Percentiles rank a stretch among this genome's conserved stretches.
phyloP scores from a whole-genome alignment of 2,888 invertebrate genomes.

The Halocaridina rubra region DNA sequence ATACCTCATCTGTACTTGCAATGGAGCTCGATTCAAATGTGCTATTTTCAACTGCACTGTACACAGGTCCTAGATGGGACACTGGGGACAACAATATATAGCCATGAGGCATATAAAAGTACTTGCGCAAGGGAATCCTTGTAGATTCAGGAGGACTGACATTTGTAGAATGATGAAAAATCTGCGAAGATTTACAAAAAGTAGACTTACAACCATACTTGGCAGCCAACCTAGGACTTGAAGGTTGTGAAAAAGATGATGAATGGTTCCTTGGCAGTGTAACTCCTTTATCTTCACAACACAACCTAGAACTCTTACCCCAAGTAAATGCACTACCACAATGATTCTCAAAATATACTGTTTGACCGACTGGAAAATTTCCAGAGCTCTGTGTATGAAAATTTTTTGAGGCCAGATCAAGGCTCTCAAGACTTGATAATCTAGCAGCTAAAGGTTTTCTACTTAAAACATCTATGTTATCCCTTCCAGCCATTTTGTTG shows the following conservation, averaged over 20 bases:
- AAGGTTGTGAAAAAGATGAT: neutral
- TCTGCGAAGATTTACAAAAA: neutral
- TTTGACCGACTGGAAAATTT: neutral
- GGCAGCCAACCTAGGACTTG: neutral
- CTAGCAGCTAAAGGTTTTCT: no score
- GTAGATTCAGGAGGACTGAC: neutral
- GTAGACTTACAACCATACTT: neutral
- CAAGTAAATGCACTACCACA: neutral
- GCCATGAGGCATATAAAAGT: constrained; percentile 21
- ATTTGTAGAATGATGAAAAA: neutral
- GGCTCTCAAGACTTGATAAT: neutral
- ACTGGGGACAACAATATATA: constrained; percentile 26
- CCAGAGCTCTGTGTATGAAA: neutral
- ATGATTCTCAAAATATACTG: constrained; percentile 13
- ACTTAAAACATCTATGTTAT: no score
- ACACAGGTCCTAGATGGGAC: neutral
- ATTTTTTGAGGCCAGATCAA: neutral
- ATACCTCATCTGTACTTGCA: neutral
- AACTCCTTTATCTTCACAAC: no score
- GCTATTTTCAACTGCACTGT: neutral
- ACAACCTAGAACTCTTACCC: no score
- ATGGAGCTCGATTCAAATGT: neutral
- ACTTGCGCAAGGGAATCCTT: neutral
- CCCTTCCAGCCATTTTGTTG: no score
- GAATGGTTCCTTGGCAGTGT: no score